These are phyloP conservation scores for Drosophila nebulosa DNA, from an alignment of 1,140 invertebrate genomes.

Conservation along the genomic window DNA sequence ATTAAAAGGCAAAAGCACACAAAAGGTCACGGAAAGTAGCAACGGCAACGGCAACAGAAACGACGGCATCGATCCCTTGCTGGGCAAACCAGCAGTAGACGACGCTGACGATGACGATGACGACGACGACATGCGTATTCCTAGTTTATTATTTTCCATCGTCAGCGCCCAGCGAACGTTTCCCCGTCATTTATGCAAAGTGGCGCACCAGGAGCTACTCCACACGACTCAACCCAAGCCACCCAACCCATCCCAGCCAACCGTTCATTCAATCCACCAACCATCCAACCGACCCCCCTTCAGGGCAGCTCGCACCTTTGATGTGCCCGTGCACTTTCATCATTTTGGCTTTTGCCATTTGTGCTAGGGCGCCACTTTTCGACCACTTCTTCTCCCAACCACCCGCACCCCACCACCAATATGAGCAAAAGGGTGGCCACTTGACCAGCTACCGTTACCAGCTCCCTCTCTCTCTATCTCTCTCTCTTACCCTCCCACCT, in stretches of 20 bases:
- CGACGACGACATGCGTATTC: slow-evolving; percentile 55
- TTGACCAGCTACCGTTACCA: slow-evolving; percentile 49
- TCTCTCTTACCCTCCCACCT: background rate
- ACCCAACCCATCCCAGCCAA: background rate
- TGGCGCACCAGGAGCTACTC: slow-evolving; percentile 50
- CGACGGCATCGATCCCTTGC: no score
- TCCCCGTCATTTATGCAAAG: slow-evolving; percentile 70
- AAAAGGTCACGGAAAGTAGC: slow-evolving; percentile 63
- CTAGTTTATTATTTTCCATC: slow-evolving; percentile 72
- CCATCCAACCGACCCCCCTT: slow-evolving; percentile 14
- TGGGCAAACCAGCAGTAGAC: background rate
- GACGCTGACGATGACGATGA: slow-evolving; percentile 20
- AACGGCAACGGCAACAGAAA: background rate
- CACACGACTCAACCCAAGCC: background rate
- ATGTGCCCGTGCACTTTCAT: slow-evolving; percentile 72
- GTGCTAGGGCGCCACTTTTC: slow-evolving; percentile 61
- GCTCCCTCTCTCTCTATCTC: background rate
- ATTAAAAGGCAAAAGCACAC: slow-evolving; percentile 62
- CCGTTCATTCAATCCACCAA: slow-evolving; percentile 7
- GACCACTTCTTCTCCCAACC: slow-evolving; percentile 44
- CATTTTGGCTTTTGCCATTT: slow-evolving; percentile 77
- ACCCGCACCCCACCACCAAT: background rate
- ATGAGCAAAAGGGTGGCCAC: slow-evolving; percentile 59
- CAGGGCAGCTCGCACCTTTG: slow-evolving; percentile 64
- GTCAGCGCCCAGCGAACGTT: background rate